Evolutionary conservation across 2,888 invertebrate species (phyloP).

Genomic region (Aphelenchoides bicaudatus): DNA sequence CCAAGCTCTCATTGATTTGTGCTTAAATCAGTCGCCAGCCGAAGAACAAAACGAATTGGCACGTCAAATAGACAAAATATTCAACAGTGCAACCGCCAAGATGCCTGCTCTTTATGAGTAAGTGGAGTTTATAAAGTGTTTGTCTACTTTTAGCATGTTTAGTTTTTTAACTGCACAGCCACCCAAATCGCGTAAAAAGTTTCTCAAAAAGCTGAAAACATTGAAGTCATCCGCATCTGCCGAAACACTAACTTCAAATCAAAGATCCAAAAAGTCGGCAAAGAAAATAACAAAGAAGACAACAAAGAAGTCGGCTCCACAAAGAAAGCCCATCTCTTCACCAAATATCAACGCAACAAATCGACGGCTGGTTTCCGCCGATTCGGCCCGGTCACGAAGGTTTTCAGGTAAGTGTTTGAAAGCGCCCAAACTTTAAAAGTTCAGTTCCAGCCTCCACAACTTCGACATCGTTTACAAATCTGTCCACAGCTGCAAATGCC

Average conservation of each 20-base stretch:
- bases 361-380: no score
- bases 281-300: neutral
- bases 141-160: neutral
- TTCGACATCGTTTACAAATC: neutral
- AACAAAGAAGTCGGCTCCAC: neutral
- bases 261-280: neutral
- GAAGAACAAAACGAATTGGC: slow-evolving; percentile 34
- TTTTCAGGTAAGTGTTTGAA: no score
- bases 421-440: no score
- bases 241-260: neutral
- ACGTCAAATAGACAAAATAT: slow-evolving; percentile 19
- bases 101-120: slow-evolving; percentile 2
- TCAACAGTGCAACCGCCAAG: neutral
- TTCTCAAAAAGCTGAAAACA: neutral
- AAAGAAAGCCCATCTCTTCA: slow-evolving; percentile 3
- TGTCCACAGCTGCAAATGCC: neutral
- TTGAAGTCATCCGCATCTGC: neutral
- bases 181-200: neutral
- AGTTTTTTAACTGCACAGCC: neutral
- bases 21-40: slow-evolving; percentile 26
- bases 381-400: no score
- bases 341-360: no score
- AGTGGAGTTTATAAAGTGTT: neutral
- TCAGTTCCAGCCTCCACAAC: no score
- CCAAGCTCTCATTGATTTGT: slow-evolving; percentile 30